Conservation (phyloP, 2,888 invertebrate species). For the Geophilus truncorum region DNA sequence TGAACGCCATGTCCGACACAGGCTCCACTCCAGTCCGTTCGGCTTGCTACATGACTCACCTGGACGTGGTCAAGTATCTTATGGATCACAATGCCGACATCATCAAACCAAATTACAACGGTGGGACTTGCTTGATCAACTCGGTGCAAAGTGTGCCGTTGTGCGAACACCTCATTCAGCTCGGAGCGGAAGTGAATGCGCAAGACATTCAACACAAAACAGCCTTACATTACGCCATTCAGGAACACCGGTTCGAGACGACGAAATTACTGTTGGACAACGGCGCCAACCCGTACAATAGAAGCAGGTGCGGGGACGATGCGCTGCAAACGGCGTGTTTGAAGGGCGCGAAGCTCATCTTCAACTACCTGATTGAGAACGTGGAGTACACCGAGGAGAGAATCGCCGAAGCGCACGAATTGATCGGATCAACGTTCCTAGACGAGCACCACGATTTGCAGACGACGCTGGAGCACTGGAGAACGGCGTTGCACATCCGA, state of each 20-base stretch:
- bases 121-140: slow-evolving; percentile 89
- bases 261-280: slow-evolving; percentile 71
- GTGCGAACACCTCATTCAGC: slow-evolving; percentile 69
- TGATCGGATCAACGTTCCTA: slow-evolving; percentile 80
- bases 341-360: slow-evolving; percentile 56
- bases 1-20: slow-evolving; percentile 81
- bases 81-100: slow-evolving; percentile 47
- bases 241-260: slow-evolving; percentile 65
- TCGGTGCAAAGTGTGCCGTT: slow-evolving; percentile 79
- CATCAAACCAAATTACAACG: slow-evolving; percentile 77
- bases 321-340: slow-evolving; percentile 81
- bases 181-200: slow-evolving; percentile 79
- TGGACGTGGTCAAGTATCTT: slow-evolving; percentile 61
- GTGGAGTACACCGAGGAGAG: slow-evolving; percentile 61
- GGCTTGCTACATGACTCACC: slow-evolving; percentile 87
- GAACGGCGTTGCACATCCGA: slow-evolving; percentile 66
- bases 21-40: slow-evolving; percentile 85
- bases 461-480: slow-evolving; percentile 69
- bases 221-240: slow-evolving; percentile 87
- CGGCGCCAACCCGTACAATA: slow-evolving; percentile 71
- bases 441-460: slow-evolving; percentile 59
- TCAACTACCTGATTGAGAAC: slow-evolving; percentile 60
- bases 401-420: slow-evolving; percentile 77
- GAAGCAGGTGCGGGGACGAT: slow-evolving; percentile 78
- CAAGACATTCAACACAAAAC: slow-evolving; percentile 84